Base-by-base conservation (phyloP, 2,888 invertebrate genomes). In the Clanis bilineata region DNA sequence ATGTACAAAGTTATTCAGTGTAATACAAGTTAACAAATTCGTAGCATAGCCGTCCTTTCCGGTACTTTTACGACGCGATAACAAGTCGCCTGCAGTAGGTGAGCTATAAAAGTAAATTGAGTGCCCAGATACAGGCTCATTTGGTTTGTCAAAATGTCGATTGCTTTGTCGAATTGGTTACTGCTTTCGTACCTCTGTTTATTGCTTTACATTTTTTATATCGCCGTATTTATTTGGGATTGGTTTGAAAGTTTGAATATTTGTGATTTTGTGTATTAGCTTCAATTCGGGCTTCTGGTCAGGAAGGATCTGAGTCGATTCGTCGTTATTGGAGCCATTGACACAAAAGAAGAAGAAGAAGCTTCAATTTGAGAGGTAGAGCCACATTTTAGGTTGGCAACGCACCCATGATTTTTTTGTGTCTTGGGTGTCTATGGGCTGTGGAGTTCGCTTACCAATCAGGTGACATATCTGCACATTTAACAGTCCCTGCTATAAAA, bases 21-120 rank as follows among this genome's bases (percentile, higher is more conserved):
- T 15, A 32, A 18, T 51, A 32, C 51, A 51, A 51, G 51, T 32
- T 51, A 51, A 51, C 51, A 51, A 51, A 51, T 32, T 51, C 18
- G 32, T 32, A 18, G 15, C 28, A 32, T 10, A 7, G n/a, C 28
- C 18, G 51, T 28, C 51, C 45, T 38, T 39, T 51, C 41, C 56
- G 60, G 51, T 51, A 51, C 44, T 67, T 69, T 60, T 71, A 71
- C 65, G 71, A 68, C 55, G 56, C 56, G 39, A 58, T 54, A 61
- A 62, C 60, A 56, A 47, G 55, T 56, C 22, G 56, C 36, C 41
- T 60, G 64, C 62, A 59, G 66, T 62, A 65, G 60, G 61, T 55
- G 21, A 60, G 54, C 43, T 64, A 60, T 66, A 62, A 67, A 67
- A 62, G 22, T 44, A 51, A 57, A 57, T 61, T 56, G 57, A 57